Evolutionary conservation across 2,113 vertebrate genomes (phyloP), one percentile per base, ranked within the genome.

Genomic region (Aegithalos caudatus): DNA sequence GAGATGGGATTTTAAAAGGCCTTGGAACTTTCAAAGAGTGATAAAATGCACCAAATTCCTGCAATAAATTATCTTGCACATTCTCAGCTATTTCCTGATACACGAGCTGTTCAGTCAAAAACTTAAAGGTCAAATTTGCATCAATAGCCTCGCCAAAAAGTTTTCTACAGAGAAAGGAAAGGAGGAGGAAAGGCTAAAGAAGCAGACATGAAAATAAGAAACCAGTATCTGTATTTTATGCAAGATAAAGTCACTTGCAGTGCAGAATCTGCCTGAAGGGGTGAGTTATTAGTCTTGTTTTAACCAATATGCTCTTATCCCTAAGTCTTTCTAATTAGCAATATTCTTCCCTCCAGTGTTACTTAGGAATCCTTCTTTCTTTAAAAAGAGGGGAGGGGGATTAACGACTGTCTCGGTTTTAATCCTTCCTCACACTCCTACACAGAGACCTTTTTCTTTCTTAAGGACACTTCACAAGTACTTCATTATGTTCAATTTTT

Each of bases 101-200:
- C 79, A 57, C 2, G 60, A 96, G 82, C 92, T 93, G 92, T 83
- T 94, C 92, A 88, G 79, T 92, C 64, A 95, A 93, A 82, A 95
- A 86, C 88, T 88, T 93, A 96, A 97, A 96, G 95, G 95, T 97
- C 95, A 96, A 88, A 97, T 96, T 96, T 96, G 88, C 95, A 96
- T 96, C 12, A 4, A 88, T 69, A 90, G 90, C 72, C 88, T 93
- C 8, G 82, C 93, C 93, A 96, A 88, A 87, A 92, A 84, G 82
- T 86, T 73, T 86, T 84, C 86, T 78, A 51, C 54, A 44, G 60
- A 76, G 60, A 88, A 78, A 73, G 45, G 18, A 89, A 37, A 50
- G 56, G 22, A 81, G 47, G 23, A 87, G n/a, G 29, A 73, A 91
- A 86, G 76, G 62, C 61, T 48, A 88, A 47, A 88, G 44, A 86